These are phyloP conservation scores for Yoshiicerus persimilis DNA, from an alignment of 1,140 invertebrate species.

Conservation along the genomic window DNA sequence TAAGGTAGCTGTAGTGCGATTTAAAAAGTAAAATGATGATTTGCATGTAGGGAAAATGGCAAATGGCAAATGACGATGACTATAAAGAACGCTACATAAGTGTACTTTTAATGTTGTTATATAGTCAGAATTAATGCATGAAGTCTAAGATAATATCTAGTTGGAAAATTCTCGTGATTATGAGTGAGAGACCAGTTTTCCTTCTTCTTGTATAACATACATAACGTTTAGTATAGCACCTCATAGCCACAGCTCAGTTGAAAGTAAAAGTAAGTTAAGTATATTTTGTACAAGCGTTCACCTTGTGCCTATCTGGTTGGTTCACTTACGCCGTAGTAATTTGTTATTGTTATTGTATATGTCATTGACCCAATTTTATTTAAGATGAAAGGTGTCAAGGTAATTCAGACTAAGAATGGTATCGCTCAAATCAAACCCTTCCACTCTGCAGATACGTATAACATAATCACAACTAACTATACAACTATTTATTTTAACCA, in stretches of 20 bases:
- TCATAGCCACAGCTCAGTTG: neutral
- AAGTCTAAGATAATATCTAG: neutral
- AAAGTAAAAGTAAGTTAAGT: slow-evolving; percentile 21
- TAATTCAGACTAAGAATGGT: slow-evolving; percentile 24
- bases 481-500: neutral
- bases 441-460: too few relatives aligned
- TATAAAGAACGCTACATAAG: too few relatives aligned
- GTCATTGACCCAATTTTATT: slow-evolving; percentile 49
- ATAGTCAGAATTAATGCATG: neutral
- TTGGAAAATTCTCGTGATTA: slow-evolving; percentile 6
- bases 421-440: neutral
- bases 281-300: slow-evolving; percentile 2
- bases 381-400: slow-evolving; percentile 49
- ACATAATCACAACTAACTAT: neutral
- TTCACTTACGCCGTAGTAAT: slow-evolving; percentile 13
- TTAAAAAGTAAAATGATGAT: neutral
- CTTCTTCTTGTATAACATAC: neutral
- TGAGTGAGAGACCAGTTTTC: slow-evolving; percentile 19
- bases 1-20: neutral
- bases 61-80: neutral
- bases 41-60: neutral
- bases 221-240: neutral
- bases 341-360: slow-evolving; percentile 28
- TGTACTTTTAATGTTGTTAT: too few relatives aligned
- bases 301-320: slow-evolving; percentile 11